Conservation (phyloP, 2,113 vertebrate genomes). For the Solea solea region DNA sequence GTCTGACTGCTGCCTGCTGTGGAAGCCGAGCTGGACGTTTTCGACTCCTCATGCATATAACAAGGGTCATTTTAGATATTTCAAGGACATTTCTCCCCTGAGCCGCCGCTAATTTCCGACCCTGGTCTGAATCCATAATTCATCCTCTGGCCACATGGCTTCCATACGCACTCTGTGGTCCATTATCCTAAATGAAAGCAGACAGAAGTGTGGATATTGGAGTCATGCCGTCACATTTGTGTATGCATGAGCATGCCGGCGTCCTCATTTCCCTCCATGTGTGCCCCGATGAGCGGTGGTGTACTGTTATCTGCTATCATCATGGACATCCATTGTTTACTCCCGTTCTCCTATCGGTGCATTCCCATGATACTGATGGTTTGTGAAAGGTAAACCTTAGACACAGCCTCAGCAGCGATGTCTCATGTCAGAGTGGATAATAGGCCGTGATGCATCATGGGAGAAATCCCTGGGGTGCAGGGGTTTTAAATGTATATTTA, state of each 20-base stretch:
- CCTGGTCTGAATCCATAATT: conserved; percentile 35
- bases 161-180: conserved; percentile 25
- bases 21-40: too few species aligned
- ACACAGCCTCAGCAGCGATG: conserved; percentile 46
- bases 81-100: conserved; percentile 4
- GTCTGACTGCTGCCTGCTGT: too few species aligned
- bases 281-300: conserved; percentile 36
- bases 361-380: conserved; percentile 55
- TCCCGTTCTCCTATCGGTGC: conserved; percentile 32
- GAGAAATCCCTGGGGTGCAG: conserved; percentile 46
- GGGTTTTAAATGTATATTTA: conserved; percentile 66
- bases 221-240: conserved; percentile 43
- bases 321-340: conserved; percentile 43
- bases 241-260: conserved; percentile 31
- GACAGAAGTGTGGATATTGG: conserved; percentile 46
- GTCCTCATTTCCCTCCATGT: conserved; percentile 7
- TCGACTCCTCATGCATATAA: too few species aligned
- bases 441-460: conserved; percentile 67
- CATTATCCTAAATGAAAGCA: conserved; percentile 35
- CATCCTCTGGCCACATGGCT: conserved; percentile 29
- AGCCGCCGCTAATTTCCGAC: conserved; percentile 15
- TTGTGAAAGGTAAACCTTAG: conserved; percentile 69
- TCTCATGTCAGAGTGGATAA: conserved; percentile 71
- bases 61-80: too few species aligned
- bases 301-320: conserved; percentile 38